Base-by-base conservation (phyloP, 2,797 vertebrate genomes). In the Pitangus sulphuratus region DNA sequence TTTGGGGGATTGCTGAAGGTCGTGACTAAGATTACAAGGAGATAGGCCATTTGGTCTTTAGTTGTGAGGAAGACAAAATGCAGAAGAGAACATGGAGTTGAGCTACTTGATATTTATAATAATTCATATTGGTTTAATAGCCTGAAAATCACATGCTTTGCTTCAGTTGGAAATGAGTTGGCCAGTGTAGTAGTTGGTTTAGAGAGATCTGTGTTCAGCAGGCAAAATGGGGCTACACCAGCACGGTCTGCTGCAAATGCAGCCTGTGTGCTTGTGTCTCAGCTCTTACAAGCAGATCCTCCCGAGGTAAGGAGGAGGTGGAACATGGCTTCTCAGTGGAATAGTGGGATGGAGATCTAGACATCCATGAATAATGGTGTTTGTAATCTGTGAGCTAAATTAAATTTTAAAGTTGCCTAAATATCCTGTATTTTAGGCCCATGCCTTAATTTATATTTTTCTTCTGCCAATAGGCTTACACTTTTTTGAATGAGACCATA, bases 311-410 rank as follows among this genome's bases (percentile, higher is more conserved):
- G 42, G 64, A 31, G 24, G 44, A 78, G 40, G 8, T 58, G 48
- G 84, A 56, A n/a, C 22, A 1, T 9, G 72, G 42, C 33, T 90
- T 74, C n/a, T 51, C 25, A 9, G 15, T 42, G 54, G 30, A 70
- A 37, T 37, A 70, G 30, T 0, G 2, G 48, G 31, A 11, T 37
- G 37, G n/a, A 26, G 18, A 42, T 28, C 48, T 81, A 74, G 54
- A 18, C 1, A 3, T 11, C 12, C 1, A 1, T 8, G 35, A 39
- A 33, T 26, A 60, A 66, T 0, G 4, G 9, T 4, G 1, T 30
- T 39, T 44, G 16, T 42, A 71, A 24, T 80, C 84, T 24, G 15
- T n/a, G 28, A 48, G 56, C 39, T 45, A 37, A 85, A 35, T 1
- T 57, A 11, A 72, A 5, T 35, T 56, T 39, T 61, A 10, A 58